Percentiles rank a stretch among this genome's conserved stretches.
Evolutionary conservation across 2,888 invertebrate species (phyloP).

Genomic region (Eugnorisma glareosa): DNA sequence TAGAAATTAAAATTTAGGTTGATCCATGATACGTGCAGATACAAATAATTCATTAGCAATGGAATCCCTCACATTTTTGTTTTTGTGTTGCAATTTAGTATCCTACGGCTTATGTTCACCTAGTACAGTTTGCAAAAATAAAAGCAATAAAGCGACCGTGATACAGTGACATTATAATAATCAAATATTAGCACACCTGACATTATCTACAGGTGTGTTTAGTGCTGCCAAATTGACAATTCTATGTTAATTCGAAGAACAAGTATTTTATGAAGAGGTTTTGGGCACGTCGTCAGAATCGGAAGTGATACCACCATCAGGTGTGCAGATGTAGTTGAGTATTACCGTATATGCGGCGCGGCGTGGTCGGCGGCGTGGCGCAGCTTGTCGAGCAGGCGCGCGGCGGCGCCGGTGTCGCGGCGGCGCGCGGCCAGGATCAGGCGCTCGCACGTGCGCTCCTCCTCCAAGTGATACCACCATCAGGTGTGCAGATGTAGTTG

Average conservation of each 20-base stretch:
- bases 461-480: too few species aligned
- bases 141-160: neutral
- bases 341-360: too few species aligned
- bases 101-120: conserved; percentile 2
- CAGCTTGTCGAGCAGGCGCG: too few species aligned
- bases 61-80: neutral
- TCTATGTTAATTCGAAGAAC: neutral
- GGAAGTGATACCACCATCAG: neutral
- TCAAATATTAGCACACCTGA: neutral
- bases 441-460: too few species aligned
- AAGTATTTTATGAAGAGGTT: neutral
- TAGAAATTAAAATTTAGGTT: neutral
- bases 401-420: too few species aligned
- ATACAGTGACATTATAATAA: neutral
- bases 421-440: too few species aligned
- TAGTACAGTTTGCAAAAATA: conserved; percentile 17
- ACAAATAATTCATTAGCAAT: neutral
- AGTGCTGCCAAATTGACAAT: neutral
- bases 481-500: too few species aligned
- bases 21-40: neutral
- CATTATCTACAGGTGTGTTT: neutral
- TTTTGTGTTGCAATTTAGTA: neutral
- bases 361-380: too few species aligned
- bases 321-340: too few species aligned
- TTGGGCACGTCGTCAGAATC: neutral